Conservation (phyloP, 2,888 invertebrate genomes). For the Eledona agricola region DNA sequence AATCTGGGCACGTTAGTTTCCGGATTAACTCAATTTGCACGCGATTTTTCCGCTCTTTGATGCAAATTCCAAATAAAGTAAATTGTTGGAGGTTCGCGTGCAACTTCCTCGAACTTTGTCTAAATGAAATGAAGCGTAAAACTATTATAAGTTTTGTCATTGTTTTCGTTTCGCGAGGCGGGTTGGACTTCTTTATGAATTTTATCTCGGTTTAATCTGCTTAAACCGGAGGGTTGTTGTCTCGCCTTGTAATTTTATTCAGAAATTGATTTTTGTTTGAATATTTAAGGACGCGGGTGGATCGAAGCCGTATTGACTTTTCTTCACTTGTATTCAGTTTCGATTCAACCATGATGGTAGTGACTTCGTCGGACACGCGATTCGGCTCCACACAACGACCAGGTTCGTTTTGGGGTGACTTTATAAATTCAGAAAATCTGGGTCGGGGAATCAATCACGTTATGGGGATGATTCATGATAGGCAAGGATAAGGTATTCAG, state of each 20-base stretch:
- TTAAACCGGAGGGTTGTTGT: not conserved
- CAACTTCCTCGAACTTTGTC: constrained; percentile 25
- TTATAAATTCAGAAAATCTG: no score
- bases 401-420: no score
- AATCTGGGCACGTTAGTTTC: not conserved
- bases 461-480: constrained; percentile 15
- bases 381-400: no score
- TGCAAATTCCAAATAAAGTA: constrained; percentile 32
- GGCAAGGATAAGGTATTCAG: constrained; percentile 23
- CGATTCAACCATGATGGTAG: constrained; percentile 52
- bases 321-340: constrained; percentile 16
- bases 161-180: constrained; percentile 14
- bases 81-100: constrained; percentile 28
- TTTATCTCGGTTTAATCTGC: constrained; percentile 1
- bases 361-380: constrained; percentile 53
- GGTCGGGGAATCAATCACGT: constrained; percentile 30
- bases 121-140: constrained; percentile 28
- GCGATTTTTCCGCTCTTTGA: constrained; percentile 10
- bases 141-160: constrained; percentile 32
- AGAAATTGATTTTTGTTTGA: no score
- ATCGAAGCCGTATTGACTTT: constrained; percentile 35
- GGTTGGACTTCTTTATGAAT: not conserved
- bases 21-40: not conserved
- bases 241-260: no score
- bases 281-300: constrained; percentile 28